Conservation (phyloP, 2,888 invertebrate genomes). For the Platycheirus albimanus region DNA sequence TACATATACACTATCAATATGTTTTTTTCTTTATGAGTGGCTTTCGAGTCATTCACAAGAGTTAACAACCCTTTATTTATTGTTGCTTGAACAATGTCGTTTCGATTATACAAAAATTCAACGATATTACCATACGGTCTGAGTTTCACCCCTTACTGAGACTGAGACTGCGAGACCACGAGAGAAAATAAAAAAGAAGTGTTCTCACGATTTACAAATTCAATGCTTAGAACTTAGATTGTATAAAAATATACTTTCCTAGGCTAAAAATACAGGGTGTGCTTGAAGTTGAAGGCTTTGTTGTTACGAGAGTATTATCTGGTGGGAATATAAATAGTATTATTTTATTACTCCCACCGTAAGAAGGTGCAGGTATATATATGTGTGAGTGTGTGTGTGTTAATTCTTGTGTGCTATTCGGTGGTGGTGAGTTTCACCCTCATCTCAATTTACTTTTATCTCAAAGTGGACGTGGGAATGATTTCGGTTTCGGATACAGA, state of each 20-base stretch:
- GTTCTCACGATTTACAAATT: slow-evolving; percentile 71
- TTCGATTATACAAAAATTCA: slow-evolving; percentile 17
- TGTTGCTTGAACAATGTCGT: slow-evolving; percentile 8
- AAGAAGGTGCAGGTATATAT: not conserved
- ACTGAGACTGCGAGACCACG: not conserved
- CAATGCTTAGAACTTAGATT: slow-evolving; percentile 30
- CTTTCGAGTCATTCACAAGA: slow-evolving; percentile 20
- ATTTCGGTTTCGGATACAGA: slow-evolving; percentile 20
- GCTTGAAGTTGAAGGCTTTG: slow-evolving; percentile 10
- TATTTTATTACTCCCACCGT: slow-evolving; percentile 35
- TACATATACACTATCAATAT: slow-evolving; percentile 24
- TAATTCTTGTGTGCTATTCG: no score
- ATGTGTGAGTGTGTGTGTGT: slow-evolving; percentile 8
- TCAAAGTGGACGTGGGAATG: slow-evolving; percentile 58
- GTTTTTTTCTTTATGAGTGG: slow-evolving; percentile 19
- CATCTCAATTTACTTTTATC: slow-evolving; percentile 40
- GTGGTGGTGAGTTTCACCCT: slow-evolving; percentile 47
- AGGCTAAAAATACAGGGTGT: slow-evolving; percentile 37
- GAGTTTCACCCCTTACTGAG: slow-evolving; percentile 54
- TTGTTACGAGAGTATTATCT: slow-evolving; percentile 31
- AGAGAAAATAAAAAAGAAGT: slow-evolving; percentile 20
- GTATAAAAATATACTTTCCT: slow-evolving; percentile 18
- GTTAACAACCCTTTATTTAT: slow-evolving; percentile 65
- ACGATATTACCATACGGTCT: slow-evolving; percentile 52
- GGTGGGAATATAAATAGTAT: slow-evolving; percentile 55